Evolutionary conservation across 2,113 vertebrate species (phyloP).

Genomic region (Sinocyclocheilus rhinocerous): DNA sequence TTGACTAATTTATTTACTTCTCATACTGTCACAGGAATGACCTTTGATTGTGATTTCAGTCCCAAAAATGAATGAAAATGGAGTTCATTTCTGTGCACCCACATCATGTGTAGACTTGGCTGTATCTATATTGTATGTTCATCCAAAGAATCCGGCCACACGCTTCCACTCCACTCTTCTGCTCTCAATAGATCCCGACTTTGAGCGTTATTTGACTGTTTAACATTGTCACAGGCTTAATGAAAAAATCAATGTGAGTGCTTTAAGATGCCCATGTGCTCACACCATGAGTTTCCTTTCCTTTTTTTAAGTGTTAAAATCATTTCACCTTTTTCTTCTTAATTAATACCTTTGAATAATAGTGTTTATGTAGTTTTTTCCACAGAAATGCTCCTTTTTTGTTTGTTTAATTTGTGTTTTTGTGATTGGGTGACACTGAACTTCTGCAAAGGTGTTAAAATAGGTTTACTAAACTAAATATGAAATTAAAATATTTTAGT

Average conservation of each 20-base stretch:
- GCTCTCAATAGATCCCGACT: no score
- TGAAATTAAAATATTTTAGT: no score
- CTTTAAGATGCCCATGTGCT: background rate
- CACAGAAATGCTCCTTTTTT: background rate
- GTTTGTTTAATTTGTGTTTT: no score
- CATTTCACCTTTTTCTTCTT: background rate
- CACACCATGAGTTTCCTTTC: conserved; percentile 7
- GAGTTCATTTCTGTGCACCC: background rate
- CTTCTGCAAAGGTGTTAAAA: no score
- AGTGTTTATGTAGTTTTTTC: background rate
- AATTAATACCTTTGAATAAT: background rate
- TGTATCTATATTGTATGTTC: conserved; percentile 29
- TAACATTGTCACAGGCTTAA: no score
- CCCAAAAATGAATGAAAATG: background rate
- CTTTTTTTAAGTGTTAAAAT: conserved; percentile 12
- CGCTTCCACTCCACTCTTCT: no score
- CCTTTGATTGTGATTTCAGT: background rate
- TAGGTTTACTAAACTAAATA: no score
- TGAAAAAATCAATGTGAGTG: no score
- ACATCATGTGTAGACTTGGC: background rate
- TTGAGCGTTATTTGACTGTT: no score
- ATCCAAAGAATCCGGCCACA: conserved; percentile 9
- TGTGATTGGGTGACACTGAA: no score
- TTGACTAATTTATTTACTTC: background rate
- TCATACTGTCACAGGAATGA: background rate